Evolutionary conservation across 2,888 invertebrate genomes (phyloP), one percentile per base, ranked within the genome.

Genomic region (Elysia crispata): DNA sequence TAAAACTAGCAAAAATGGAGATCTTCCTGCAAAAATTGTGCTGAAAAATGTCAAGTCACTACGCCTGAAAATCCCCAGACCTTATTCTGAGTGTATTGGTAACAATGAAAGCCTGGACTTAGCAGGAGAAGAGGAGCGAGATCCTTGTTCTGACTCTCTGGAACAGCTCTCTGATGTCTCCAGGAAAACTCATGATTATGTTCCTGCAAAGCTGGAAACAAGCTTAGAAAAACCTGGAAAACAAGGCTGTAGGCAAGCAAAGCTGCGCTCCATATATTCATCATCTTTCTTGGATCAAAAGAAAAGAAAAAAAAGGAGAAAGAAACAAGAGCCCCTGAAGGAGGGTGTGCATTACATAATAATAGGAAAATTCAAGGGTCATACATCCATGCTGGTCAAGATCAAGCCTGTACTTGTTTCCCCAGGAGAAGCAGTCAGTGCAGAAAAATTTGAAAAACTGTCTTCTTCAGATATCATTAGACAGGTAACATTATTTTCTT

Each of bases 341-440:
- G 83, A 82, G 73, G 83, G 84, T 3, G 72, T 85, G 18, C 87
- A 89, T 82, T 89, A 87, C 75, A 86, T 89, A 78, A 86, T 89
- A 8, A 84, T 84, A 18, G 87, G 86, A 18, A 88, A 85, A 79
- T 89, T 89, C 77, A 89, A 87, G 84, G 89, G 89, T 31, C 83
- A 85, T 77, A 86, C 84, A 74, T 83, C 85, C 69, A 88, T 90
- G 89, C 80, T 85, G 70, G 89, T 89, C 25, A 84, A 84, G n/a
- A 73, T 89, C 11, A 79, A 86, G 33, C 87, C 85, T 28, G 76
- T 82, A 11, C 64, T 77, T 50, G 73, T 82, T 23, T 25, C 1
- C 11, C 54, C 75, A 25, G 33, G 49, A 41, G 74, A 81, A 15
- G 30, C 30, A 6, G 82, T 82, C n/a, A 76, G 41, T 54, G 80